These are phyloP conservation scores for Mimachlamys varia DNA, from an alignment of 2,888 invertebrate species.

Conservation along the genomic window DNA sequence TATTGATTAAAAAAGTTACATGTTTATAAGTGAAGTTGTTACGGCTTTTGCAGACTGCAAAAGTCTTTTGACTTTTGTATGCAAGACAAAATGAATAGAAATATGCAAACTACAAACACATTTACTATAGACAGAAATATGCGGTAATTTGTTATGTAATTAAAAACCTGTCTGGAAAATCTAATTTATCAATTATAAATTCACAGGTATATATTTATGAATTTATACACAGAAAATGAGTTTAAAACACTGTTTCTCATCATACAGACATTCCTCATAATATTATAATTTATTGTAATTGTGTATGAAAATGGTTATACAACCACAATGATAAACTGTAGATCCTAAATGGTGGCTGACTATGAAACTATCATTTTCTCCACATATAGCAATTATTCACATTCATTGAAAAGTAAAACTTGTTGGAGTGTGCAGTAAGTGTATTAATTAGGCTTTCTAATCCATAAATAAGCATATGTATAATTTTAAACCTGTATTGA, in stretches of 20 bases:
- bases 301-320: neutral
- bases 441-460: neutral
- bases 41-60: too few species aligned
- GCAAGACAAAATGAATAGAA: neutral
- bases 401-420: neutral
- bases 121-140: neutral
- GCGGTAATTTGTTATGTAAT: slow-evolving; percentile 20
- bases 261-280: neutral
- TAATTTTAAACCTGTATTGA: neutral
- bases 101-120: slow-evolving; percentile 7
- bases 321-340: neutral
- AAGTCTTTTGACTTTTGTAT: too few species aligned
- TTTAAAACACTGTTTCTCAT: neutral
- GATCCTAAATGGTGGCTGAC: neutral
- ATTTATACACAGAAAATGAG: neutral
- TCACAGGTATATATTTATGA: slow-evolving; percentile 14
- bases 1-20: too few species aligned
- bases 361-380: neutral
- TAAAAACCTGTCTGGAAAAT: slow-evolving; percentile 5
- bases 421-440: neutral
- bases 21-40: too few species aligned
- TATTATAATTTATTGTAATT: neutral
- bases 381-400: neutral
- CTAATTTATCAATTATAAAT: slow-evolving; percentile 21
- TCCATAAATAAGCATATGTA: neutral